Conservation (phyloP, 2,113 vertebrate genomes). For the Symphodus melops region DNA sequence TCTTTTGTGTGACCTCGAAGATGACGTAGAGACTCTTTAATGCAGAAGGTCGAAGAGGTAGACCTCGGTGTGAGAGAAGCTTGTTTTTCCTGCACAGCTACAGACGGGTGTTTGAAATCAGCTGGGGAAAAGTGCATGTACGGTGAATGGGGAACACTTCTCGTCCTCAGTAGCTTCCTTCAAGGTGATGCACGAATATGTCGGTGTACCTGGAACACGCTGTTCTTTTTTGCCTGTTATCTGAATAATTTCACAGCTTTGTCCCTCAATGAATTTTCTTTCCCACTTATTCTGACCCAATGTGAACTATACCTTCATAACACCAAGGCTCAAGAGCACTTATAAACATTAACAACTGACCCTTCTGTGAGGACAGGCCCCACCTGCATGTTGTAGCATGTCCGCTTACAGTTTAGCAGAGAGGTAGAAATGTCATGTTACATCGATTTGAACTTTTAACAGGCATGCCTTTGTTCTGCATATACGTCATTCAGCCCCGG, state of each 20-base stretch:
- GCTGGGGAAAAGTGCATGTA: slow-evolving; percentile 15
- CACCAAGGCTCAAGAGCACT: background rate
- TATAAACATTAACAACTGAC: background rate
- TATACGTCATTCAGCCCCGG: background rate
- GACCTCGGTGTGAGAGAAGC: background rate
- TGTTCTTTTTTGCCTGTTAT: slow-evolving; percentile 11
- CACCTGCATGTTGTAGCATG: background rate
- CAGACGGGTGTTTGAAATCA: slow-evolving; percentile 7
- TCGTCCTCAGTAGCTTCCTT: background rate
- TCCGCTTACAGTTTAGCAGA: slow-evolving; percentile 11
- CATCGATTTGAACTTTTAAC: background rate
- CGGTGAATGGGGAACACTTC: slow-evolving; percentile 3
- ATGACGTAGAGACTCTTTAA: background rate
- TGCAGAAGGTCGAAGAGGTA: background rate
- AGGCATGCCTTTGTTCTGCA: background rate
- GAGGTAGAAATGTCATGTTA: slow-evolving; percentile 6
- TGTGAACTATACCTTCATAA: background rate
- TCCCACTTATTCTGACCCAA: background rate
- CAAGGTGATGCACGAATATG: background rate
- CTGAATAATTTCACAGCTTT: background rate
- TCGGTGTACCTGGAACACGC: background rate
- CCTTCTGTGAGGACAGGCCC: background rate
- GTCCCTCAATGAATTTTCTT: background rate
- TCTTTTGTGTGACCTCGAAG: slow-evolving; percentile 7
- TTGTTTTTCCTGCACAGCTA: background rate